Base-by-base conservation (phyloP, 2,888 invertebrate species). In the Philereme vetulata region DNA sequence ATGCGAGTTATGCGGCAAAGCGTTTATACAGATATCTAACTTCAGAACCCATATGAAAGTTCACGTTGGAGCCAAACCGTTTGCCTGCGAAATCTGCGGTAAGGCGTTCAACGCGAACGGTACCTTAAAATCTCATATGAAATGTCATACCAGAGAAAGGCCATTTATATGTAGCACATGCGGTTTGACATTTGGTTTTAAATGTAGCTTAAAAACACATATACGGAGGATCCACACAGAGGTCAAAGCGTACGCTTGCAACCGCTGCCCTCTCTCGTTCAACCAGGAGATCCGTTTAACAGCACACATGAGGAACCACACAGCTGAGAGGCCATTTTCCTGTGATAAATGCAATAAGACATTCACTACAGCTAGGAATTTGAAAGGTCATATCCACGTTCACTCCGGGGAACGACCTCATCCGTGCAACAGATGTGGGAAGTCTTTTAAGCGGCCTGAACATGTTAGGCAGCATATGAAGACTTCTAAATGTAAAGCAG, bases 161-260 rank as follows among this genome's bases (percentile, higher is more conserved):
- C 59, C 59, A 9, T 46, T 46, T 46, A 33, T 5, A 33, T 46
- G 46, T 5, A 46, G 4, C 8, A 46, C 46, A 34, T 46, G 46
- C 5, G 46, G 10, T 9, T 34, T 46, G 33, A 46, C 33, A 9
- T 57, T 57, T 4, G 51, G 57, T 4, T 57, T 57, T 9, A 57
- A 57, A 47, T 52, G 57, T 35, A 52, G 51, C n/a, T 42, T 57
- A 7, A 57, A 57, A 5, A 42, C 51, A n/a, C 57, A 57, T n/a
- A 51, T 57, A 1, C 34, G 51, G 4, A 34, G 57, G 7, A 36
- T 57, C 1, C 59, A 59, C 34, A 53, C 45, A 9, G 53, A 59
- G 11, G 59, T 59, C 7, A 59, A 59, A 34, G 43, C 53, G 3
- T 59, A 34, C n/a, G 34, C 53, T 4, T 59, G 59, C 35, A 59